Conservation (phyloP, 2,888 invertebrate genomes). For the Cataglyphis albicans region DNA sequence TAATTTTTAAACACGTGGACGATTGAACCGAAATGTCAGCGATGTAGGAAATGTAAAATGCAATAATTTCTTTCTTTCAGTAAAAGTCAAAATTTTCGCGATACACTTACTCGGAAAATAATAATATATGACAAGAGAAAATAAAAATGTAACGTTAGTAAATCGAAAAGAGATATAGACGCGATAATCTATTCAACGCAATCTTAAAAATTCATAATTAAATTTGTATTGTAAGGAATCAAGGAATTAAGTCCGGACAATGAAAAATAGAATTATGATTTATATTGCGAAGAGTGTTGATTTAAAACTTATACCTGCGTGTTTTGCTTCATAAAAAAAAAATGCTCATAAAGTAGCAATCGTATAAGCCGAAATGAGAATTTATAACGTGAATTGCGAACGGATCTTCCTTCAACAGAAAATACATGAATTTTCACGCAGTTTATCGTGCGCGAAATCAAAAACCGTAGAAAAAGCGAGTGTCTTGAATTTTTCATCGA, state of each 20-base stretch:
- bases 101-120: background rate
- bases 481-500: conserved; percentile 45
- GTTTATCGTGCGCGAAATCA: conserved; percentile 29
- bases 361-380: background rate
- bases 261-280: background rate
- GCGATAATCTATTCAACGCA: background rate
- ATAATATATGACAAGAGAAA: background rate
- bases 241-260: background rate
- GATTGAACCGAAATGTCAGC: conserved; percentile 2
- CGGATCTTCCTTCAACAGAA: background rate
- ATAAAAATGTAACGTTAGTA: background rate
- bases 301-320: background rate
- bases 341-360: background rate
- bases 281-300: background rate
- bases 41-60: too few relatives aligned
- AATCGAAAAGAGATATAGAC: background rate
- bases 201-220: background rate
- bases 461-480: conserved; percentile 31
- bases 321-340: conserved; percentile 4
- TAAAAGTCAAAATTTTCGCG: background rate
- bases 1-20: background rate
- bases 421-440: conserved; percentile 14
- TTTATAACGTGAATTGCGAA: conserved; percentile 17
- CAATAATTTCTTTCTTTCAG: background rate
- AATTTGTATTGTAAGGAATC: background rate